These are phyloP conservation scores for Lamellibrachia satsuma DNA, from an alignment of 2,888 invertebrate species.

Conservation along the genomic window DNA sequence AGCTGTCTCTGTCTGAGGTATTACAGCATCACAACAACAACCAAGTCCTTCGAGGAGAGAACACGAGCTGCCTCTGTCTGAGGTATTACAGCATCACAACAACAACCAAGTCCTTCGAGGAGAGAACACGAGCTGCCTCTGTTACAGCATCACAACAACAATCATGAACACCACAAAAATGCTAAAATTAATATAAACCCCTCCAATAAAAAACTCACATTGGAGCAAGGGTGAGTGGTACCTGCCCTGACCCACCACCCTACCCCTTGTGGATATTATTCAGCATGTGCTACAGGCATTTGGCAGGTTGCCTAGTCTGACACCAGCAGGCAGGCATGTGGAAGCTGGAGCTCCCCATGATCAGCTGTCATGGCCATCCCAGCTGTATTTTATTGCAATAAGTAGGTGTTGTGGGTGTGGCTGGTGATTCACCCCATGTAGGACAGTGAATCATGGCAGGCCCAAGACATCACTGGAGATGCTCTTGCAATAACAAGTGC, in stretches of 20 bases:
- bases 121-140: too few relatives aligned
- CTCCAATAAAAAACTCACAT: neutral
- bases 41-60: too few relatives aligned
- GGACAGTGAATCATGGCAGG: neutral
- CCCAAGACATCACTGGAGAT: neutral
- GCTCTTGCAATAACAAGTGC: neutral
- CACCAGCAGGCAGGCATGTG: neutral
- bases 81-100: too few relatives aligned
- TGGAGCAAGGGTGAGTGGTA: neutral
- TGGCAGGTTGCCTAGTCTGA: neutral
- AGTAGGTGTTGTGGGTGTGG: neutral
- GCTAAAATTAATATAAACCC: neutral
- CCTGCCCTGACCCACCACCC: neutral
- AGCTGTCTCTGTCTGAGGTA: too few relatives aligned
- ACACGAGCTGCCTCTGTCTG: too few relatives aligned
- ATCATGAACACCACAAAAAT: too few relatives aligned
- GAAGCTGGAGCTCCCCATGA: neutral
- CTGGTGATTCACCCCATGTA: neutral
- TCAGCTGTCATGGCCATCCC: neutral
- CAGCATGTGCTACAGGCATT: neutral
- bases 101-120: too few relatives aligned
- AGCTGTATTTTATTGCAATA: slow-evolving; percentile 10
- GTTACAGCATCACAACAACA: too few relatives aligned
- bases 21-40: too few relatives aligned
- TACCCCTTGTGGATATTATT: neutral